Conservation (phyloP, 2,113 vertebrate species). For the Proteles cristata region DNA sequence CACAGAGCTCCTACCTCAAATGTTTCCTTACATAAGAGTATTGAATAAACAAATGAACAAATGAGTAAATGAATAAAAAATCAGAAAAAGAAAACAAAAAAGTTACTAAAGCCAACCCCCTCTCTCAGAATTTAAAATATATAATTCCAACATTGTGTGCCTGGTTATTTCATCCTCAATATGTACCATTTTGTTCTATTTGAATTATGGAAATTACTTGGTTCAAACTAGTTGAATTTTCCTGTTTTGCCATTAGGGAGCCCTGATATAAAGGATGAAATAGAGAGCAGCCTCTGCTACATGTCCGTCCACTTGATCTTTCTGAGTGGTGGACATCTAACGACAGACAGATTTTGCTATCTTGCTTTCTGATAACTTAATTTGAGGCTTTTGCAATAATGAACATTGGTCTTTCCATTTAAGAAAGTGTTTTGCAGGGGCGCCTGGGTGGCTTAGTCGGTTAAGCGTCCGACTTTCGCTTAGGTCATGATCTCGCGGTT, state of each 20-base stretch:
- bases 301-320: not conserved
- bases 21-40: not conserved
- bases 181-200: not conserved
- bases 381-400: conserved; percentile 28
- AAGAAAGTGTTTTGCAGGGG: conserved; percentile 34
- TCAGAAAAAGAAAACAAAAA: not conserved
- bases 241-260: not conserved
- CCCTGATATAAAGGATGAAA: not conserved
- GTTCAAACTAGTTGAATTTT: not conserved
- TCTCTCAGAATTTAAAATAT: not conserved
- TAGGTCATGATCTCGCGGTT: too few relatives aligned
- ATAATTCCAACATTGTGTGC: not conserved
- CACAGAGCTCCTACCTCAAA: not conserved
- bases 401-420: conserved; percentile 51
- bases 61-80: not conserved
- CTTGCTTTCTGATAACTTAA: conserved; percentile 25
- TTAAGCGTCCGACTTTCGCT: too few relatives aligned
- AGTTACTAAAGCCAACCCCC: not conserved
- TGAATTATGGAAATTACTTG: not conserved
- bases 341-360: not conserved
- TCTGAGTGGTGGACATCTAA: not conserved
- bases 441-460: too few relatives aligned
- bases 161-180: not conserved
- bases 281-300: not conserved
- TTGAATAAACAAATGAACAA: not conserved